phyloP scores from a whole-genome alignment of 2,113 vertebrate genomes.

The Phoenicopterus ruber region DNA sequence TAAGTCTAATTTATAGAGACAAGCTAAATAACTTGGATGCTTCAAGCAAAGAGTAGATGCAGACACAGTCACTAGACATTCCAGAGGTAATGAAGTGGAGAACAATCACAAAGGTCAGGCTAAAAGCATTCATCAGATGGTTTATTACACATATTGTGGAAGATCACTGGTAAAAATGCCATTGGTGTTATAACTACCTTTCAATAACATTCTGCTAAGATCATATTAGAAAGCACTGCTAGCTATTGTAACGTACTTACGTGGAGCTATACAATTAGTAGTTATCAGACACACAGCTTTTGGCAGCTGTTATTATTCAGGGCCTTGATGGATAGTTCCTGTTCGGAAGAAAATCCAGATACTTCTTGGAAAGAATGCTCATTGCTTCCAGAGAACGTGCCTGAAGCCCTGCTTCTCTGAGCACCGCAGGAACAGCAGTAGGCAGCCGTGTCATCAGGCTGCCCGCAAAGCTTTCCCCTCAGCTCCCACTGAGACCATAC shows the following conservation, averaged over 20 bases:
- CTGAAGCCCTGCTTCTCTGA: neutral
- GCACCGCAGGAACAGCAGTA: neutral
- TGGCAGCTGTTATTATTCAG: neutral
- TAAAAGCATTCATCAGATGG: neutral
- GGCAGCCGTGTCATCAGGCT: neutral
- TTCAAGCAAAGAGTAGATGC: neutral
- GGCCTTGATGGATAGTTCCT: neutral
- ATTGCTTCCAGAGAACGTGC: neutral
- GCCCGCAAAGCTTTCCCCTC: neutral
- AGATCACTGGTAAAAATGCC: neutral
- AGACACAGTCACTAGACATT: neutral
- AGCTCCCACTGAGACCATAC: neutral
- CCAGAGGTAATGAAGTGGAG: neutral
- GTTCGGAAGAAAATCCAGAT: neutral
- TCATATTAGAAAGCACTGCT: neutral
- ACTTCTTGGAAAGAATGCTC: neutral
- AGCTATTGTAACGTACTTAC: neutral
- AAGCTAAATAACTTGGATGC: neutral
- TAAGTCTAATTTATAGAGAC: neutral
- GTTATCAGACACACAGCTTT: neutral
- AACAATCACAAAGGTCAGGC: neutral
- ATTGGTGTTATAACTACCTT: neutral
- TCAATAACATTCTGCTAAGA: neutral
- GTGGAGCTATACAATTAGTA: neutral
- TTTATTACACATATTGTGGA: neutral